Percentiles rank a stretch among this genome's conserved stretches.
phyloP scores from a whole-genome alignment of 2,888 invertebrate genomes.

The Idaea straminata region DNA sequence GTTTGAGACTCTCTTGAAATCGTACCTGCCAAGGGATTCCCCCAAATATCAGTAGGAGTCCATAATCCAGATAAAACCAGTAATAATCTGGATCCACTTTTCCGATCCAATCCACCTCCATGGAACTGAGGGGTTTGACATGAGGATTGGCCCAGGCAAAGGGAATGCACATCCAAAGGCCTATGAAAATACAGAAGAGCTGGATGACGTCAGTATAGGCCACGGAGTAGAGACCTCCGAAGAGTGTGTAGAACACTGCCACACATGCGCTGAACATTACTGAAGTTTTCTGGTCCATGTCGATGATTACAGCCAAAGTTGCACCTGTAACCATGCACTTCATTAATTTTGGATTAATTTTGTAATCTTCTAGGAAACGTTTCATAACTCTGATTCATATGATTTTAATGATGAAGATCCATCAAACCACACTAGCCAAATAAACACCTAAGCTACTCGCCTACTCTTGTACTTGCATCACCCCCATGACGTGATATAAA shows the following conservation, averaged over 20 bases:
- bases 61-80: constrained; percentile 93
- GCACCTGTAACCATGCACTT: constrained; percentile 84
- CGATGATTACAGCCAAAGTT: constrained; percentile 97
- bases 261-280: constrained; percentile 97
- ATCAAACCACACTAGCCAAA: neutral
- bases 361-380: neutral
- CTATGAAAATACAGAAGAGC: constrained; percentile 98
- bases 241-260: constrained; percentile 98
- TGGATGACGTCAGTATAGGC: constrained; percentile 99
- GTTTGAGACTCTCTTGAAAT: constrained; percentile 1
- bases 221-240: constrained; percentile 98
- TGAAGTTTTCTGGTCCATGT: constrained; percentile 95
- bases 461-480: neutral
- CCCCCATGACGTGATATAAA: neutral
- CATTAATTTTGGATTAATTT: neutral
- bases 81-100: constrained; percentile 85
- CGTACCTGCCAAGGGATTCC: constrained; percentile 97
- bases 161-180: constrained; percentile 98
- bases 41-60: constrained; percentile 93
- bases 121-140: constrained; percentile 89
- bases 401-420: neutral
- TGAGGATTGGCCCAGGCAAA: constrained; percentile 95
- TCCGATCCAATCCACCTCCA: constrained; percentile 95
- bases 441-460: neutral
- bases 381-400: neutral